Conservation (phyloP, 1,140 invertebrate genomes). For the Ostrea edulis region DNA sequence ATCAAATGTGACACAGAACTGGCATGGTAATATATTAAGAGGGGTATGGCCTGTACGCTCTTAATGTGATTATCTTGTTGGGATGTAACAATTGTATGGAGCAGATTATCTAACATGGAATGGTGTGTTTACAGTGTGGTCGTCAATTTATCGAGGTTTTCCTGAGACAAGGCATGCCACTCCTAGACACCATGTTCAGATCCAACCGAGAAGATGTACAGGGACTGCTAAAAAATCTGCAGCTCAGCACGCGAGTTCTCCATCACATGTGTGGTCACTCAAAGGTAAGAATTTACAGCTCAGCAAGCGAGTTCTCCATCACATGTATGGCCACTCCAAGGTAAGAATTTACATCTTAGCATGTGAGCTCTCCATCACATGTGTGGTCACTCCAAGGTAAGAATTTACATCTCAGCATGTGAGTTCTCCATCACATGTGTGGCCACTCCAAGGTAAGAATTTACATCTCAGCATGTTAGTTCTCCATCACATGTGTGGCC, state of each 20-base stretch:
- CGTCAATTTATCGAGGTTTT: conserved; percentile 86
- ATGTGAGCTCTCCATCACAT: too few relatives aligned
- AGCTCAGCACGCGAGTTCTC: conserved; percentile 86
- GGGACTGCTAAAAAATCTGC: conserved; percentile 81
- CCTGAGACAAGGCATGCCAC: conserved; percentile 87
- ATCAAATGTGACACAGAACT: too few relatives aligned
- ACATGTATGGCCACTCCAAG: conserved; percentile 89
- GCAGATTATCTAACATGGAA: not conserved
- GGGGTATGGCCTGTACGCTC: too few relatives aligned
- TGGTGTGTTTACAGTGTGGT: conserved; percentile 80
- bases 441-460: not conserved
- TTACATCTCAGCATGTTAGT: conserved; percentile 63
- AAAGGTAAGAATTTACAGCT: conserved; percentile 81
- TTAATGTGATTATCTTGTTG: too few relatives aligned
- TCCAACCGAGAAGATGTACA: conserved; percentile 81
- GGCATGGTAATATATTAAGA: too few relatives aligned
- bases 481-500: conserved; percentile 58
- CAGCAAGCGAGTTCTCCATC: conserved; percentile 89
- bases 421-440: conserved; percentile 74
- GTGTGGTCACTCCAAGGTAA: too few relatives aligned
- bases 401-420: too few relatives aligned
- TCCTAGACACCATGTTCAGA: conserved; percentile 81
- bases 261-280: conserved; percentile 91
- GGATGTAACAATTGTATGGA: not conserved
- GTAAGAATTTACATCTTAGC: conserved; percentile 75